These are phyloP conservation scores for Geopemphigus sp. DNA, from an alignment of 1,140 invertebrate genomes.

Conservation along the genomic window DNA sequence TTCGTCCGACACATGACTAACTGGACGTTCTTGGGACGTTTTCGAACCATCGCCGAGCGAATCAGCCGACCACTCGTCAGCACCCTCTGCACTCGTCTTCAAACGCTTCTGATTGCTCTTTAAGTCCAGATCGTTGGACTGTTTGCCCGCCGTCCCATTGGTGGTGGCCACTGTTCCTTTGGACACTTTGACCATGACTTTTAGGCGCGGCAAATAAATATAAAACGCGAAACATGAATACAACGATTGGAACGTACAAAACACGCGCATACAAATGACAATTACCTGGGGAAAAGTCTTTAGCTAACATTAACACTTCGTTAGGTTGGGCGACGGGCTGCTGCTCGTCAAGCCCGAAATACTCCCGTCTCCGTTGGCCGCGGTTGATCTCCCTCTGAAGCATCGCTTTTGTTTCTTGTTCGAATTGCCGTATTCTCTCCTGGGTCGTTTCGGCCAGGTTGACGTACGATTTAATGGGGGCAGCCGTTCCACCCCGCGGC, in stretches of 20 bases:
- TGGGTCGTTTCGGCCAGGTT: slow-evolving; percentile 63
- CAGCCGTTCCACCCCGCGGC: slow-evolving; percentile 55
- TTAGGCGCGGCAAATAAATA: background rate
- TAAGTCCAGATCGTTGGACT: slow-evolving; percentile 5
- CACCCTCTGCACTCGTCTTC: slow-evolving; percentile 23
- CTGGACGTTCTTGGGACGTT: slow-evolving; percentile 26
- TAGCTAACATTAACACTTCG: slow-evolving; percentile 38
- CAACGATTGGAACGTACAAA: too few species aligned
- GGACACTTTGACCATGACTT: slow-evolving; percentile 44
- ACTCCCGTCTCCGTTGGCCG: slow-evolving; percentile 39
- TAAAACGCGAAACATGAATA: background rate
- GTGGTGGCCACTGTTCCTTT: slow-evolving; percentile 24
- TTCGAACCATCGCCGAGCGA: slow-evolving; percentile 19
- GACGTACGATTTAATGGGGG: slow-evolving; percentile 61
- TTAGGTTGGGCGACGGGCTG: background rate
- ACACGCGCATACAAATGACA: background rate
- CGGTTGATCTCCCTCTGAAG: slow-evolving; percentile 59
- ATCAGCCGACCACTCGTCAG: slow-evolving; percentile 26
- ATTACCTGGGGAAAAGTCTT: slow-evolving; percentile 35
- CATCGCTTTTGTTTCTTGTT: slow-evolving; percentile 70
- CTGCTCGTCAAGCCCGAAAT: slow-evolving; percentile 39
- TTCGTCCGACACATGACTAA: slow-evolving; percentile 34
- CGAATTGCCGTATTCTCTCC: slow-evolving; percentile 67
- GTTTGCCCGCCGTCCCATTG: background rate
- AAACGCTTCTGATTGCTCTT: slow-evolving; percentile 38